Base-by-base conservation (phyloP, 2,888 invertebrate genomes). In the Drosophila seclusa region DNA sequence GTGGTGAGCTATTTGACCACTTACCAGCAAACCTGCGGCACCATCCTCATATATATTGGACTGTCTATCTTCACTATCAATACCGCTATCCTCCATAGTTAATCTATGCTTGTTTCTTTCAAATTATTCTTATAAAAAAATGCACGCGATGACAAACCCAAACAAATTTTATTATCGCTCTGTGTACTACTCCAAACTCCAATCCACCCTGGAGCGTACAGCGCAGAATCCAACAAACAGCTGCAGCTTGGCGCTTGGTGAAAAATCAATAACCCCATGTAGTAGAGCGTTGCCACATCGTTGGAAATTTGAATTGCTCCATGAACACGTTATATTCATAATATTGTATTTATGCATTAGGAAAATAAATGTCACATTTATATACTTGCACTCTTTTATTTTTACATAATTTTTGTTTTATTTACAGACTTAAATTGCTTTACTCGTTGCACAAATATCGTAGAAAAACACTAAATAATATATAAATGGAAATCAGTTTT, bases 61-160 rank as follows among this genome's bases (percentile, higher is more conserved):
- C 63, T 89, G 87, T 76, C 91, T 91, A 50, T 92, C 93, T 72
- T 92, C 93, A 78, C 92, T 92, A 61, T 93, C 92, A 49, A 93
- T 92, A 66, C 92, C 93, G 67, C 92, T 92, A 53, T 93, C 93
- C 76, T 92, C 93, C 90, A 92, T 57, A 31, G 21, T 57, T 21
- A 24, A 29, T 16, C 29, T 75, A 54, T 27, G 38, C 50, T 49
- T 65, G 27, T 48, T 32, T 65, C 50, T 1, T 38, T 49, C 32
- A 53, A 42, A 66, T 49, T 68, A 68, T 58, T 52, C 16, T 48
- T 68, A 48, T 34, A 54, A 57, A 34, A 38, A 66, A 63, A 42
- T 68, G 72, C 72, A 73, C 74, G 68, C 83, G 73, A 78, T 80
- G 81, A 68, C 73, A 87, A 80, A 76, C 73, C 69, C 82, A 88